These are phyloP conservation scores for Drosophila cracens DNA, from an alignment of 2,888 invertebrate genomes.

Conservation along the genomic window DNA sequence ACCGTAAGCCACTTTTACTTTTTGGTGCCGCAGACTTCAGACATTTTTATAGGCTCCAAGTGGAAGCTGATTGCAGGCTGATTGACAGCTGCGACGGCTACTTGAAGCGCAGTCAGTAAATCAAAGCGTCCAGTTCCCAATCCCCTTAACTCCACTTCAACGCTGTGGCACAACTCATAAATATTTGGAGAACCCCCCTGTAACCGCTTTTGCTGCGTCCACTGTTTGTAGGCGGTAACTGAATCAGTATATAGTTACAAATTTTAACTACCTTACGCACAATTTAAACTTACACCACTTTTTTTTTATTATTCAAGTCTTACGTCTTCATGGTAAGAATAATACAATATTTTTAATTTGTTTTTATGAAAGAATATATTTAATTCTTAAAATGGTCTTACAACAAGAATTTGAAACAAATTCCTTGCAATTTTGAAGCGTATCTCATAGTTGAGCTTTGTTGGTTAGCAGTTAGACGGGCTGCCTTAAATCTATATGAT, in stretches of 20 bases:
- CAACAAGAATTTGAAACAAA: neutral
- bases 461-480: neutral
- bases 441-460: slow-evolving; percentile 1
- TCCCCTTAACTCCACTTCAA: slow-evolving; percentile 8
- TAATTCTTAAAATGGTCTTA: neutral
- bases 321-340: neutral
- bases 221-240: neutral
- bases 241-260: neutral
- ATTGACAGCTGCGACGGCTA: slow-evolving; percentile 75
- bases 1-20: slow-evolving; percentile 78
- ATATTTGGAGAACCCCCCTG: slow-evolving; percentile 54
- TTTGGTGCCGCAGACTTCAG: slow-evolving; percentile 57
- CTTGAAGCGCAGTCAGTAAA: slow-evolving; percentile 76
- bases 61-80: slow-evolving; percentile 76
- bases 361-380: neutral
- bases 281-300: neutral
- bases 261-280: neutral
- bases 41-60: slow-evolving; percentile 74
- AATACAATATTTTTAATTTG: neutral
- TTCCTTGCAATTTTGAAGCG: slow-evolving; percentile 7
- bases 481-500: slow-evolving; percentile 46
- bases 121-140: slow-evolving; percentile 57
- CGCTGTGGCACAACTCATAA: slow-evolving; percentile 60
- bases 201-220: neutral
- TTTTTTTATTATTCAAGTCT: neutral